Conservation (phyloP, 1,140 invertebrate genomes). For the Brachionus koreanus region DNA sequence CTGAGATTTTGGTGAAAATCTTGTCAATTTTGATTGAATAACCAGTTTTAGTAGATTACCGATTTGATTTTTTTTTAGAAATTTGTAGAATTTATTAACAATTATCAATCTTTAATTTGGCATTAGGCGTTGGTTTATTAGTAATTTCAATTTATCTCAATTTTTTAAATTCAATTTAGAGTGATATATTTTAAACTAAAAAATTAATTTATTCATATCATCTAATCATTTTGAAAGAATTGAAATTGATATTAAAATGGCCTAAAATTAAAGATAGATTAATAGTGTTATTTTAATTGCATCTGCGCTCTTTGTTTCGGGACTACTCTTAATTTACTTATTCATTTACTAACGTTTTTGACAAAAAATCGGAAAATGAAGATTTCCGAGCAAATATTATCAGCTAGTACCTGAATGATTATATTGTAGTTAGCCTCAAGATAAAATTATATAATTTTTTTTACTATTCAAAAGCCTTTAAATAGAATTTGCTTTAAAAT, state of each 20-base stretch:
- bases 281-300: not conserved
- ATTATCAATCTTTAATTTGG: no score
- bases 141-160: no score
- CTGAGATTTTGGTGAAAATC: not conserved
- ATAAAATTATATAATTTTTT: not conserved
- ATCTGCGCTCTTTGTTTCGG: not conserved
- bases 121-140: no score
- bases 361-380: not conserved
- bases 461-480: not conserved
- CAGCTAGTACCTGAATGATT: not conserved
- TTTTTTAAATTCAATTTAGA: no score
- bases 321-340: not conserved
- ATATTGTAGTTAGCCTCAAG: not conserved
- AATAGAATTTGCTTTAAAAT: not conserved
- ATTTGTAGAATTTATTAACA: no score
- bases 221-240: no score
- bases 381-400: not conserved
- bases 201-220: no score
- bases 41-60: not conserved
- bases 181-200: no score
- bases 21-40: not conserved
- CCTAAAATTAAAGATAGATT: no score
- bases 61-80: not conserved
- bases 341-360: not conserved
- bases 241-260: no score